A percentile compares a stretch with the other conserved stretches of the same genome.
Conservation (phyloP, 1,140 invertebrate genomes). For the Cataglyphis hispanica region DNA sequence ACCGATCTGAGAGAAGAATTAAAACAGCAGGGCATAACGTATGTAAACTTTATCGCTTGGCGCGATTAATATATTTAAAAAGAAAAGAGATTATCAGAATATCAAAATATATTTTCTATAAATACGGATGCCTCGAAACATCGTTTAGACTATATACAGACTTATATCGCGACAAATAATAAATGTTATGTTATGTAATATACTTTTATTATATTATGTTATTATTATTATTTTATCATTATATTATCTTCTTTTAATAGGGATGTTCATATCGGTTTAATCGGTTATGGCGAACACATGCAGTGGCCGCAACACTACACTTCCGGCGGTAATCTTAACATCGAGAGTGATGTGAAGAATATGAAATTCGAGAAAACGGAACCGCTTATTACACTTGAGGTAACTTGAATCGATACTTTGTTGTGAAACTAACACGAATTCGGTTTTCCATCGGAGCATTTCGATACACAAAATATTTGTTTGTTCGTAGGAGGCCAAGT, state of each 20-base stretch:
- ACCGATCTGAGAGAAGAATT: slow-evolving; percentile 84
- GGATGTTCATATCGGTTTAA: slow-evolving; percentile 88
- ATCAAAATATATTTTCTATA: background rate
- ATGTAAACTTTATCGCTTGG: slow-evolving; percentile 71
- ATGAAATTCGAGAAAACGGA: slow-evolving; percentile 83
- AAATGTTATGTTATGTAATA: background rate
- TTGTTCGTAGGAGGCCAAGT: slow-evolving; percentile 78
- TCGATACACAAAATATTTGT: background rate
- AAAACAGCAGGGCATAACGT: slow-evolving; percentile 88
- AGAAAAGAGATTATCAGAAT: background rate
- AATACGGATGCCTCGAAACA: background rate
- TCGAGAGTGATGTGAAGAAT: slow-evolving; percentile 86
- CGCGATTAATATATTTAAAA: background rate
- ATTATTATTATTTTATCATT: no score
- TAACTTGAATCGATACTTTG: slow-evolving; percentile 47
- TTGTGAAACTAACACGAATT: no score
- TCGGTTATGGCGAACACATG: slow-evolving; percentile 88
- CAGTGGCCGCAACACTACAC: slow-evolving; percentile 88
- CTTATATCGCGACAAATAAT: background rate
- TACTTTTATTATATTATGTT: slow-evolving; percentile 23
- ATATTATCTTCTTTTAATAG: slow-evolving; percentile 70
- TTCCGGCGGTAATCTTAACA: slow-evolving; percentile 86
- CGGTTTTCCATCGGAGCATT: background rate
- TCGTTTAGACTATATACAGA: background rate
- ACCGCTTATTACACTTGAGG: slow-evolving; percentile 76